Percentiles rank a stretch among this genome's conserved stretches.
Conservation (phyloP, 1,140 invertebrate genomes). For the Pseudomyrmex flavicornis region DNA sequence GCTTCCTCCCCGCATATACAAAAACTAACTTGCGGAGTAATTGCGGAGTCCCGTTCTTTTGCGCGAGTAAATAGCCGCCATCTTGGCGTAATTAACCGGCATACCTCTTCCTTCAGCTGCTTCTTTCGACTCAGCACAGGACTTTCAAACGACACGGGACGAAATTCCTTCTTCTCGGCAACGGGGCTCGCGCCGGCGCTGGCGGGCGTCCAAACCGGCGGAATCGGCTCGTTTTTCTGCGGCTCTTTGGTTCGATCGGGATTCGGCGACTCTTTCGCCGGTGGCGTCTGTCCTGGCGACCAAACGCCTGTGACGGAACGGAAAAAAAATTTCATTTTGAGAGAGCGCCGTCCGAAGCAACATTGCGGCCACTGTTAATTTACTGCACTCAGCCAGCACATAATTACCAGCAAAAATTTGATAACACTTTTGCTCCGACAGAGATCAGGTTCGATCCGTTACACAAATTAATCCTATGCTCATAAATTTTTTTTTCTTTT, state of each 20-base stretch:
- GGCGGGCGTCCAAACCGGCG: slow-evolving; percentile 91
- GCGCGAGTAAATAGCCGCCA: not conserved
- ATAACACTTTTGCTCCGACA: not conserved
- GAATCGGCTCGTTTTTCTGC: slow-evolving; percentile 85
- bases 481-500: not conserved
- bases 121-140: slow-evolving; percentile 87
- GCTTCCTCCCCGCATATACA: too few relatives aligned
- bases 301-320: slow-evolving; percentile 81
- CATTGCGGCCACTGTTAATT: slow-evolving; percentile 13
- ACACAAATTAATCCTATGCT: not conserved
- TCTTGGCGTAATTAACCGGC: not conserved
- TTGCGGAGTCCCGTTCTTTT: not conserved
- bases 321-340: slow-evolving; percentile 53
- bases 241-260: slow-evolving; percentile 78
- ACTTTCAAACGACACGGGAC: slow-evolving; percentile 91
- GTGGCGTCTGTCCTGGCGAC: slow-evolving; percentile 83
- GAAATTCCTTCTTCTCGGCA: slow-evolving; percentile 89
- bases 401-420: slow-evolving; percentile 1
- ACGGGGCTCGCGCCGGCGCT: slow-evolving; percentile 88
- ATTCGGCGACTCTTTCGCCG: slow-evolving; percentile 84
- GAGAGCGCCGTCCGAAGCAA: not conserved
- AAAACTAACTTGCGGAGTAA: not conserved
- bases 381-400: not conserved
- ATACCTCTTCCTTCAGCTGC: slow-evolving; percentile 71
- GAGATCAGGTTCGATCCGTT: not conserved